Base-by-base conservation (phyloP, 2,113 vertebrate genomes). In the Amphiprion ocellaris region DNA sequence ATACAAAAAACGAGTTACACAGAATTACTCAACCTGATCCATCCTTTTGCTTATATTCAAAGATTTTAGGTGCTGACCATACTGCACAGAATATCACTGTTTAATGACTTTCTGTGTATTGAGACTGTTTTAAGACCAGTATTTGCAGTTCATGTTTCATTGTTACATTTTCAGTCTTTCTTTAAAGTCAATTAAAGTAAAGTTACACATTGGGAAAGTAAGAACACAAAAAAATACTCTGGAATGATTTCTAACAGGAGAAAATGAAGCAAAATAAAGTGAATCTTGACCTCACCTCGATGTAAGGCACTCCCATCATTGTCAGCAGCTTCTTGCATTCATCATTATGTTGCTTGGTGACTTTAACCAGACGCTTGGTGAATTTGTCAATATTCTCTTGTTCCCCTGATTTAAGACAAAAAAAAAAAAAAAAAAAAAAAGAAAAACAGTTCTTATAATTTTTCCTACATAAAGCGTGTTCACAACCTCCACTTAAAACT, bases 281-380 rank as follows among this genome's bases (percentile, higher is more conserved):
- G 10, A 54, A 28, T 55, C 5, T 56, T 3, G 60, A 23, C 49
- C 70, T 49, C 21, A 95, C 95, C 59, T 99, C 97, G 5, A 99
- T 91, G 14, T 96, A 99, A 0, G 98, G 98, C 26, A 99, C 94
- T 1, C 98, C 98, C 98, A 99, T 99, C 85, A 99, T 85, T 0
- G 59, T 59, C 53, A 99, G 95, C 46, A 99, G 92, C 41, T 92
- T 95, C 87, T 99, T 99, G 90, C 98, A 99, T 83, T 99, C 98
- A 0, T 99, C 96, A 0, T 95, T 98, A 90, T 99, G 98, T 11
- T 99, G 97, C 67, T 92, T 96, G 16, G 97, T 99, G 84, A 99
- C 98, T 79, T 99, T 98, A 7, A 99, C 98, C 69, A 99, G 87
- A 58, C 97, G 96, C 88, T 98, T 99, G 24, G 93, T 94, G 90